Evolutionary conservation across 2,797 vertebrate species (phyloP).

Genomic region (Acanthopagrus latus): DNA sequence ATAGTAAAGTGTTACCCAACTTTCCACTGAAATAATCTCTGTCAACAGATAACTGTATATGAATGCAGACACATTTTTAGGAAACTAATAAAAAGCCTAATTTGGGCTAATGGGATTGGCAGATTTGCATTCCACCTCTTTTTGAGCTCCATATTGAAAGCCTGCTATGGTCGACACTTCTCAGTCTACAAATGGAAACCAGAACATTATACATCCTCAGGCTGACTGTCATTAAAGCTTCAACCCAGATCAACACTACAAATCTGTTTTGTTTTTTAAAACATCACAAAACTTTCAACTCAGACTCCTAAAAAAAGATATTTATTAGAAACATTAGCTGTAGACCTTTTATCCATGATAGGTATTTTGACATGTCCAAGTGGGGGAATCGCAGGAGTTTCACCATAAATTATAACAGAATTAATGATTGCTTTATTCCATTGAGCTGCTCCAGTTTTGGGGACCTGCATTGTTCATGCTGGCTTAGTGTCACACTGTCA

Average conservation of each 20-base stretch:
- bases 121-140: too few species aligned
- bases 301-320: neutral
- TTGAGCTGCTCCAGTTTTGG: slow-evolving; percentile 19
- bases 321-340: neutral
- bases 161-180: too few species aligned
- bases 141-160: too few species aligned
- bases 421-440: slow-evolving; percentile 13
- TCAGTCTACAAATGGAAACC: too few species aligned
- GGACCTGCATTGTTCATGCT: neutral
- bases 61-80: too few species aligned
- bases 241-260: neutral
- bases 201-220: too few species aligned
- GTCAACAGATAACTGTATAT: too few species aligned
- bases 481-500: slow-evolving; percentile 12
- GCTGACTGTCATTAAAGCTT: neutral
- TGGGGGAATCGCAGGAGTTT: neutral
- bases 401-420: slow-evolving; percentile 2
- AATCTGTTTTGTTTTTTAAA: slow-evolving; percentile 18
- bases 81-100: too few species aligned
- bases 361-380: slow-evolving; percentile 5
- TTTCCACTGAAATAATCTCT: too few species aligned
- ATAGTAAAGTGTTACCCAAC: too few species aligned
- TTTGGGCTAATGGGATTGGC: too few species aligned
- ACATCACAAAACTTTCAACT: neutral
- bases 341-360: neutral